Percentiles rank a stretch among this genome's conserved stretches.
Conservation (phyloP, 1,140 invertebrate species). For the Adoxophyes honmai region DNA sequence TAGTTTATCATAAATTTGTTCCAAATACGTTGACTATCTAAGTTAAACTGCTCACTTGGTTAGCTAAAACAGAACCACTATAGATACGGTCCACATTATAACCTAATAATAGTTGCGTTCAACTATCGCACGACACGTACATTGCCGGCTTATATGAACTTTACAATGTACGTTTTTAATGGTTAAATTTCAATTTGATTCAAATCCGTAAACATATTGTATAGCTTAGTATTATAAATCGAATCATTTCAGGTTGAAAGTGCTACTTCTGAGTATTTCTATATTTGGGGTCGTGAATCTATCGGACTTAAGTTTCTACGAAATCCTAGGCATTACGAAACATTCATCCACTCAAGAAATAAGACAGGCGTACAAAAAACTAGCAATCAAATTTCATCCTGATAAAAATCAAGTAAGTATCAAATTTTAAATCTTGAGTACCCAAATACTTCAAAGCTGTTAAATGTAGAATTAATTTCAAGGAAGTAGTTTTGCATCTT, state of each 20-base stretch:
- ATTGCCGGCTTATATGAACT: neutral
- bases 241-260: slow-evolving; percentile 45
- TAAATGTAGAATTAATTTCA: no score
- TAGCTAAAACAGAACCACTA: no score
- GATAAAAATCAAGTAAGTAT: slow-evolving; percentile 89
- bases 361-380: slow-evolving; percentile 88
- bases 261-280: slow-evolving; percentile 34
- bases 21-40: neutral
- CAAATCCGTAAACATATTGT: no score
- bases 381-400: slow-evolving; percentile 88
- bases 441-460: no score
- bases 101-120: no score
- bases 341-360: slow-evolving; percentile 87
- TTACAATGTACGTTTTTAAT: no score
- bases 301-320: slow-evolving; percentile 76
- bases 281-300: slow-evolving; percentile 42
- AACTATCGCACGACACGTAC: no score
- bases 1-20: neutral
- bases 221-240: neutral
- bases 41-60: neutral
- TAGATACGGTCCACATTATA: no score
- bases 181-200: no score
- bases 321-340: slow-evolving; percentile 83
- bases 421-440: neutral
- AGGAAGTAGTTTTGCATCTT: no score